Percentiles rank a stretch among this genome's conserved stretches.
These are phyloP conservation scores for Drosophila melanocephala DNA, from an alignment of 2,888 invertebrate species.

Conservation along the genomic window DNA sequence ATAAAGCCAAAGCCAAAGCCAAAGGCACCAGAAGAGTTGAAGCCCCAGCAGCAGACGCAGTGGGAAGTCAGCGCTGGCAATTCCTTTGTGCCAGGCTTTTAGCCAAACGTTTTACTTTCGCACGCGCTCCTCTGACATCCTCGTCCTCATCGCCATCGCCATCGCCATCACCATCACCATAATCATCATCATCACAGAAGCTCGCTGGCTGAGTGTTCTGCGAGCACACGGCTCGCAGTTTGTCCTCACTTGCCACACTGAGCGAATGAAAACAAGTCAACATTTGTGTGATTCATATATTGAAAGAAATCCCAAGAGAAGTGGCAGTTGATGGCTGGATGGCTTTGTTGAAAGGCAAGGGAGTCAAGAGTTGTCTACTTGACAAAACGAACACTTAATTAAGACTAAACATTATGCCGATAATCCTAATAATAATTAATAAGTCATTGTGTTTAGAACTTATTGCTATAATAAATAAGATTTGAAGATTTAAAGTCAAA, in stretches of 20 bases:
- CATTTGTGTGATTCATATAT: background rate
- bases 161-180: background rate
- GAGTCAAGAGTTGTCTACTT: background rate
- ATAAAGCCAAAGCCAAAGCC: constrained; percentile 14
- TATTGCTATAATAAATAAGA: background rate
- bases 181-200: background rate
- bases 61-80: constrained; percentile 55
- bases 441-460: background rate
- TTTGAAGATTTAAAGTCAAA: background rate
- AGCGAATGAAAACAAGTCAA: constrained; percentile 5
- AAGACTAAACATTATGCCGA: background rate
- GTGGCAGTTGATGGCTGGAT: background rate
- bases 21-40: constrained; percentile 25
- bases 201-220: constrained; percentile 24
- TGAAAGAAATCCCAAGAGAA: background rate
- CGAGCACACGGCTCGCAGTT: constrained; percentile 8
- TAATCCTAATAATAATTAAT: background rate
- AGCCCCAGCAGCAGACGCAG: constrained; percentile 56
- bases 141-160: background rate
- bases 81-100: constrained; percentile 73
- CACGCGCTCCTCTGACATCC: constrained; percentile 41
- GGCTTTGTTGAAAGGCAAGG: background rate
- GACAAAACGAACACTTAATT: background rate
- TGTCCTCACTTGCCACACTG: constrained; percentile 28
- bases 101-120: constrained; percentile 73